Percentiles rank a stretch among this genome's conserved stretches.
Evolutionary conservation across 2,797 vertebrate genomes (phyloP).

Genomic region (Falco berigora): DNA sequence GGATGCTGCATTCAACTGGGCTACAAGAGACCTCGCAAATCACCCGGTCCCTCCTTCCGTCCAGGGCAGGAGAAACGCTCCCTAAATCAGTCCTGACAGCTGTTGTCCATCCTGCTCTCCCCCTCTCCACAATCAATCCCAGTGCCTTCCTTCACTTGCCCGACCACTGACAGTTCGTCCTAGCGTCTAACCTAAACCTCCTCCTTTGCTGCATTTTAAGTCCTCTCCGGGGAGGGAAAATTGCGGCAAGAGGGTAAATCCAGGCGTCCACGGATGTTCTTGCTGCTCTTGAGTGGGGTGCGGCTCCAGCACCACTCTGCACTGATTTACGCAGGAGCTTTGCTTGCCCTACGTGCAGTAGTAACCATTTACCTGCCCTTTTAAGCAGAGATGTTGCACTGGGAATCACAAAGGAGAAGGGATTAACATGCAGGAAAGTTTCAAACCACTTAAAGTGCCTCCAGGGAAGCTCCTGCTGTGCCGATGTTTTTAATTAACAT

Average conservation of each 20-base stretch:
- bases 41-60: not conserved
- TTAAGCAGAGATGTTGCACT: not conserved
- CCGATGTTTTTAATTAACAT: conserved; percentile 41
- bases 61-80: not conserved
- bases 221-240: not conserved
- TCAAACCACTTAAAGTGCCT: conserved; percentile 2
- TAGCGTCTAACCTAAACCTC: not conserved
- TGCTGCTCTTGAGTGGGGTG: not conserved
- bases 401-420: not conserved
- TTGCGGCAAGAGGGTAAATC: not conserved
- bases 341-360: not conserved
- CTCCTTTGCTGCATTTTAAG: not conserved
- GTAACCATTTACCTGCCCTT: not conserved
- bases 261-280: not conserved
- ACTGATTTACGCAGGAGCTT: not conserved
- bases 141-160: not conserved
- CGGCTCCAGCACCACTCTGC: not conserved
- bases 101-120: not conserved
- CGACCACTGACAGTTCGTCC: not conserved
- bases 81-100: not conserved
- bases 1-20: not conserved
- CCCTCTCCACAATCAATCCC: not conserved
- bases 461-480: not conserved
- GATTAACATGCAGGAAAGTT: conserved; percentile 27
- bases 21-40: not conserved